Evolutionary conservation across 2,888 invertebrate species (phyloP), one percentile per base, ranked within the genome.

Genomic region (Aphrophora alni): DNA sequence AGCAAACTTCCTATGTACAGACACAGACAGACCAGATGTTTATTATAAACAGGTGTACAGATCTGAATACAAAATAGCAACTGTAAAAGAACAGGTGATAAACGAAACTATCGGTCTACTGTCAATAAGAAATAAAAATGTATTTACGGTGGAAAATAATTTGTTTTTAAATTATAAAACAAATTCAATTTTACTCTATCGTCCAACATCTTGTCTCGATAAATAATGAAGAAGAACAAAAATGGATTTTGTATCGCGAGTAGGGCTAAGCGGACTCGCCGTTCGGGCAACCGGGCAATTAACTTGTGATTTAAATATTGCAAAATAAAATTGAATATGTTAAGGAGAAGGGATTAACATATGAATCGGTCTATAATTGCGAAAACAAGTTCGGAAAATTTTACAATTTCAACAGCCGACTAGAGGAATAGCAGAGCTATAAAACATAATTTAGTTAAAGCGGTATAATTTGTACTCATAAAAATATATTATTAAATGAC

Each of bases 401-500:
- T 81, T 78, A 81, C 75, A 78, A 78, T 78, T 81, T 70, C 44
- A 38, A 26, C 28, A 7, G 80, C 25, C 70, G 71, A 77, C 80
- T 75, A 77, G 80, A 51, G 28, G 76, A 28, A 76, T 75, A 74
- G 77, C 73, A 69, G 38, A 69, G 78, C 78, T 77, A 75, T 73
- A 81, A 81, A 82, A 82, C 78, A 82, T 78, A 81, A 82, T 79
- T 79, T 79, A 79, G 76, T 82, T 82, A 82, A 79, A 79, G 75
- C 77, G 75, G 81, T 81, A 81, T 81, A 81, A 81, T 81, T 81
- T 81, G 81, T 75, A 81, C 81, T 81, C 81, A 81, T 81, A 81
- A 81, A 81, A 81, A 81, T 81, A 81, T 81, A 81, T 81, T 80
- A 81, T 76, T 68, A 79, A 78, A 75, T 79, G 76, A 73, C 72